Evolutionary conservation across 2,113 vertebrate species (phyloP).

Genomic region (Orycteropus afer): DNA sequence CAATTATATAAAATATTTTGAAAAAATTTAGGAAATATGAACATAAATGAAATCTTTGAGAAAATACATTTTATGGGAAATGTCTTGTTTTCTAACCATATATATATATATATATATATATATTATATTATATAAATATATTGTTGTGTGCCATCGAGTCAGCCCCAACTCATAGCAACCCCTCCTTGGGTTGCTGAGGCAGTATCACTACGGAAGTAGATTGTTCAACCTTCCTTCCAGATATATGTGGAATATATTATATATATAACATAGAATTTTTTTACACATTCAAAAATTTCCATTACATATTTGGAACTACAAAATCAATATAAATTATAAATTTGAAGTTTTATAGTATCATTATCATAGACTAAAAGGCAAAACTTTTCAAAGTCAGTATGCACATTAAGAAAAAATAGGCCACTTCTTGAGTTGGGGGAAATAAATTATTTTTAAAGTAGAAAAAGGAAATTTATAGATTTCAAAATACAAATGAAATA

Average conservation of each 20-base stretch:
- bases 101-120: too few relatives aligned
- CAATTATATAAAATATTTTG: neutral
- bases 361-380: neutral
- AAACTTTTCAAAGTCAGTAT: neutral
- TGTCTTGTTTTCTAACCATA: neutral
- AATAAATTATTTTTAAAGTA: neutral
- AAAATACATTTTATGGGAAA: neutral
- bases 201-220: too few relatives aligned
- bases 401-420: neutral
- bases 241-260: too few relatives aligned
- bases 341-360: neutral
- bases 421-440: neutral
- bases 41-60: neutral
- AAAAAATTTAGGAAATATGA: neutral
- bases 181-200: too few relatives aligned
- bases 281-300: neutral
- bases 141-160: too few relatives aligned
- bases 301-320: neutral
- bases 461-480: neutral
- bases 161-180: too few relatives aligned
- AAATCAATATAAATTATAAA: neutral
- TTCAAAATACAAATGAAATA: constrained; percentile 5
- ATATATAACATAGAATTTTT: neutral
- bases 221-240: too few relatives aligned
- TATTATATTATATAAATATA: too few relatives aligned